Percentiles rank a stretch among this genome's conserved stretches.
These are phyloP conservation scores for Dermatophagoides farinae DNA, from an alignment of 1,140 invertebrate genomes.

Conservation along the genomic window DNA sequence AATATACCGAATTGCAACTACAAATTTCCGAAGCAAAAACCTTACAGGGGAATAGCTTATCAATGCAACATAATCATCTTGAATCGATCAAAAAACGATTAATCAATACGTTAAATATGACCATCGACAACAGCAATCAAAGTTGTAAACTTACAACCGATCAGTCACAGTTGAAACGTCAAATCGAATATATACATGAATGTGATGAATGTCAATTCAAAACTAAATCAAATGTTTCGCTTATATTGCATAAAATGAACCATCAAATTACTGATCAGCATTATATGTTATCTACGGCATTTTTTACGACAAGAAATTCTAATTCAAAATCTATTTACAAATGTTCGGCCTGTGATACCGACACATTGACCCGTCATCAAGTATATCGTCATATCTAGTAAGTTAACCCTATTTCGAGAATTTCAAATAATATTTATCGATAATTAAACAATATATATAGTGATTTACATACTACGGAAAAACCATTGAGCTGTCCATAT, in stretches of 20 bases:
- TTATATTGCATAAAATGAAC: slow-evolving; percentile 11
- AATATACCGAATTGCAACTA: not conserved
- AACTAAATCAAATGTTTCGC: slow-evolving; percentile 8
- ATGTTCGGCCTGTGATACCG: slow-evolving; percentile 10
- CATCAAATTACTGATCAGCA: slow-evolving; percentile 5
- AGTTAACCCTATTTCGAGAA: not conserved
- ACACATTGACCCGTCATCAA: not conserved
- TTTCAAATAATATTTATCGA: not conserved
- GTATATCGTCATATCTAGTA: slow-evolving; percentile 13
- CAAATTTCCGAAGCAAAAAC: not conserved
- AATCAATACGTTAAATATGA: not conserved
- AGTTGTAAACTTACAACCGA: too few relatives aligned
- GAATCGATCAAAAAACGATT: not conserved
- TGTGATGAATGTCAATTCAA: slow-evolving; percentile 9
- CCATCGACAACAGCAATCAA: not conserved
- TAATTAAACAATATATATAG: not conserved
- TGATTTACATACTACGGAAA: slow-evolving; percentile 26
- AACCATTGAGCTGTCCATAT: slow-evolving; percentile 36
- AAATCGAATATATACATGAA: too few relatives aligned
- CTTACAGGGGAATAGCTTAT: too few relatives aligned
- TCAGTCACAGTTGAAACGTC: too few relatives aligned
- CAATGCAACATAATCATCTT: not conserved
- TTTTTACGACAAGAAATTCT: slow-evolving; percentile 3
- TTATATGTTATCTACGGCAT: slow-evolving; percentile 2
- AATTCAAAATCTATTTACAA: slow-evolving; percentile 8